Conservation (phyloP, 2,888 invertebrate genomes). For the Drosophila mimica region DNA sequence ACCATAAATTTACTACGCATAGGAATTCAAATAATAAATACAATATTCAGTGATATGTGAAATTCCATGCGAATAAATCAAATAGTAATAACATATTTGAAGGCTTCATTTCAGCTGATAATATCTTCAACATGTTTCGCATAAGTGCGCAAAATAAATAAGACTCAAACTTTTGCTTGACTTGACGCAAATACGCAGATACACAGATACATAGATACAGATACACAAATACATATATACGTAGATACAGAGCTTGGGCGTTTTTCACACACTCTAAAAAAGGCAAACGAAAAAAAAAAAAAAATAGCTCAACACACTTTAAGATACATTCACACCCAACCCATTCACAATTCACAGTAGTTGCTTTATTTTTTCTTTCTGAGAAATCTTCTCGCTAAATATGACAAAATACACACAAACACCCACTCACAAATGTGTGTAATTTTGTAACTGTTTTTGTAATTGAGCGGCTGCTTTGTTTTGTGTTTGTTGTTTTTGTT, state of each 20-base stretch:
- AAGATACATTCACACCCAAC: slow-evolving; percentile 72
- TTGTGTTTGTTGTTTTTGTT: slow-evolving; percentile 4
- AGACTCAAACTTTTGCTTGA: slow-evolving; percentile 5
- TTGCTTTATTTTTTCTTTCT: slow-evolving; percentile 10
- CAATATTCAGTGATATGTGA: slow-evolving; percentile 9
- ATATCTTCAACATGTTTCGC: slow-evolving; percentile 30
- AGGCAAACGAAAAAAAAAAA: slow-evolving; percentile 3
- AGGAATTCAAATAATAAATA: not conserved
- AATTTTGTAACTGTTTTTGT: slow-evolving; percentile 26
- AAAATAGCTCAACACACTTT: slow-evolving; percentile 49
- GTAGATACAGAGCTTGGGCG: slow-evolving; percentile 58
- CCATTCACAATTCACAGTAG: slow-evolving; percentile 23
- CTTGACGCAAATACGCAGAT: slow-evolving; percentile 20
- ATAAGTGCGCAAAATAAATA: slow-evolving; percentile 8
- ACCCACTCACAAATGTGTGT: slow-evolving; percentile 8
- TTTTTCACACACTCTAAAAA: slow-evolving; percentile 69
- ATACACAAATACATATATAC: slow-evolving; percentile 16
- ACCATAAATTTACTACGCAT: not conserved
- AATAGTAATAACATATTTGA: slow-evolving; percentile 4
- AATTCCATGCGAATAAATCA: slow-evolving; percentile 15
- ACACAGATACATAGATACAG: slow-evolving; percentile 26
- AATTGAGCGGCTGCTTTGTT: slow-evolving; percentile 42
- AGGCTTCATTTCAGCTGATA: slow-evolving; percentile 34
- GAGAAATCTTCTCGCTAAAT: slow-evolving; percentile 6
- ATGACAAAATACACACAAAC: slow-evolving; percentile 24